These are phyloP conservation scores for Perodicticus potto DNA, from an alignment of 2,797 vertebrate species.

Conservation along the genomic window DNA sequence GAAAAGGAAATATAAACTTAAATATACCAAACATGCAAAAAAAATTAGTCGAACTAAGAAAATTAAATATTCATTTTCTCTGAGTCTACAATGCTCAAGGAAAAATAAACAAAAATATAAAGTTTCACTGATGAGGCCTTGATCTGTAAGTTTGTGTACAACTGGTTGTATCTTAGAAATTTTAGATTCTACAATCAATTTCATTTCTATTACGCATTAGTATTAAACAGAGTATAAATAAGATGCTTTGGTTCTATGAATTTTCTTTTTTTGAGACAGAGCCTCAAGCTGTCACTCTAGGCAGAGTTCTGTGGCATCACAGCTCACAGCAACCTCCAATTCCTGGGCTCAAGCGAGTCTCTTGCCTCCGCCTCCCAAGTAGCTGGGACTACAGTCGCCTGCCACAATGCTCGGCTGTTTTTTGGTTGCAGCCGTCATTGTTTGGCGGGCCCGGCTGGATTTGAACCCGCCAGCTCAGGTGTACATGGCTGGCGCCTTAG, in stretches of 20 bases:
- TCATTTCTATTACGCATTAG: background rate
- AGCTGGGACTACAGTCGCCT: too few relatives aligned
- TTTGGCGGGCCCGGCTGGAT: too few relatives aligned
- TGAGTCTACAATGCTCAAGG: background rate
- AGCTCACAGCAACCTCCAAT: too few relatives aligned
- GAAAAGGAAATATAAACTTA: conserved; percentile 28
- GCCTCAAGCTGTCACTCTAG: too few relatives aligned
- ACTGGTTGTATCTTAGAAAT: conserved; percentile 43
- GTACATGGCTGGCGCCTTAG: too few relatives aligned
- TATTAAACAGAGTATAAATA: conserved; percentile 13
- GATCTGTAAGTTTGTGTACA: conserved; percentile 37
- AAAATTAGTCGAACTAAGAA: conserved; percentile 15
- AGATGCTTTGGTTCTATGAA: background rate
- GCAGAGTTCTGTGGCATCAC: too few relatives aligned
- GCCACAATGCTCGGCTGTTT: too few relatives aligned
- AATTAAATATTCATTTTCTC: conserved; percentile 34
- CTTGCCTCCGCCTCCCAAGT: too few relatives aligned
- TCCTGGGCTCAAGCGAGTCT: too few relatives aligned
- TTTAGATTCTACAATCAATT: conserved; percentile 33
- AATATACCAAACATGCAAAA: background rate
- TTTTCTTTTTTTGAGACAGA: conserved; percentile 5
- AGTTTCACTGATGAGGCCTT: background rate
- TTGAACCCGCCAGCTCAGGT: too few relatives aligned
- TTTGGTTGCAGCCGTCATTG: too few relatives aligned
- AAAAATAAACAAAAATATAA: conserved; percentile 12